Percentiles rank a stretch among this genome's conserved stretches.
Conservation (phyloP, 2,797 vertebrate species). For the Arnoldichthys spilopterus region DNA sequence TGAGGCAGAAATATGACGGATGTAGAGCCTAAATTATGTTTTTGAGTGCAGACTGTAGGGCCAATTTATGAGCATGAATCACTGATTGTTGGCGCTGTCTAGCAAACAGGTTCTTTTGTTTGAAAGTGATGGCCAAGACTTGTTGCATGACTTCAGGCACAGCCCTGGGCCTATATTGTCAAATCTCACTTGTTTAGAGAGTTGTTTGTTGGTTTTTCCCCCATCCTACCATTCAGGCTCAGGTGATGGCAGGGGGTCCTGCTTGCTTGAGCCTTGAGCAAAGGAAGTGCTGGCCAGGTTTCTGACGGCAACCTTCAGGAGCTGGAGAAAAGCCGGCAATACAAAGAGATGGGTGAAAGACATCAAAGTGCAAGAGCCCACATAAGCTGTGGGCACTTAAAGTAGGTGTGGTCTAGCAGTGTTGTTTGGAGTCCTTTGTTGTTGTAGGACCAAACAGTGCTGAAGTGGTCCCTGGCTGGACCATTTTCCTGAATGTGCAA, state of each 20-base stretch:
- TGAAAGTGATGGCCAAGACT: not conserved
- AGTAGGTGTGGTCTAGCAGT: slow-evolving; percentile 14
- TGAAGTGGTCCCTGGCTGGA: slow-evolving; percentile 23
- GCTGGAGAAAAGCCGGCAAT: slow-evolving; percentile 49
- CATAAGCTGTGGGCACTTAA: slow-evolving; percentile 40
- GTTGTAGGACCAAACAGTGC: slow-evolving; percentile 32
- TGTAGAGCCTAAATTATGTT: slow-evolving; percentile 20
- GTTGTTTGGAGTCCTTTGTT: slow-evolving; percentile 34
- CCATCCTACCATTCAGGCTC: slow-evolving; percentile 45
- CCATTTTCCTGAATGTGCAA: not conserved
- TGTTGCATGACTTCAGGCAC: slow-evolving; percentile 38
- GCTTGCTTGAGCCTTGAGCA: slow-evolving; percentile 41
- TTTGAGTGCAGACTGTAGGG: not conserved
- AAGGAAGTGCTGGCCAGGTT: slow-evolving; percentile 57
- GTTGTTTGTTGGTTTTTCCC: slow-evolving; percentile 50
- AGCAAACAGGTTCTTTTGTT: slow-evolving; percentile 10
- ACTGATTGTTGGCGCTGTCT: slow-evolving; percentile 12
- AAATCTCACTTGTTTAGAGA: slow-evolving; percentile 45
- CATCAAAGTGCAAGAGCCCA: slow-evolving; percentile 39
- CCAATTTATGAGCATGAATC: slow-evolving; percentile 38
- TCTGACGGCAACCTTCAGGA: slow-evolving; percentile 49
- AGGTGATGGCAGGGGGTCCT: slow-evolving; percentile 40
- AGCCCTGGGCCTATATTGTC: slow-evolving; percentile 32
- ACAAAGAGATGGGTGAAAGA: slow-evolving; percentile 38
- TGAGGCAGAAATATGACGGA: slow-evolving; percentile 37